Conservation (phyloP, 2,888 invertebrate species). For the Xiphydria camelus region DNA sequence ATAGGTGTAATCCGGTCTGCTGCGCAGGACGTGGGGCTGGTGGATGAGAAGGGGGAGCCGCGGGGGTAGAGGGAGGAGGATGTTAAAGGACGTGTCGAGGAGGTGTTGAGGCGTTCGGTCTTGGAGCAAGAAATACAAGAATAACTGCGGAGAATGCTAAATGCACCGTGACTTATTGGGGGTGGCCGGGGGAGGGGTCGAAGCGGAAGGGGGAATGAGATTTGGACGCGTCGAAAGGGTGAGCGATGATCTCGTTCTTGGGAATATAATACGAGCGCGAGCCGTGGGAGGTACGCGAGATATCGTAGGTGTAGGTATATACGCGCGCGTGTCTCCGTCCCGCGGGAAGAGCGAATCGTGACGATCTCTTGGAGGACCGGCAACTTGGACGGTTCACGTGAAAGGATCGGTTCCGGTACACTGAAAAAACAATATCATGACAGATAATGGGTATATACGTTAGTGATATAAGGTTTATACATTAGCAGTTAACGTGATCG, state of each 20-base stretch:
- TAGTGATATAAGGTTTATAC: no score
- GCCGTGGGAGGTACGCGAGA: constrained; percentile 4
- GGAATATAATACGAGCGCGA: constrained; percentile 25
- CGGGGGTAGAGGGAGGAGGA: constrained; percentile 1
- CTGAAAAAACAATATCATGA: no score
- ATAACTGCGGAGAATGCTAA: constrained; percentile 51
- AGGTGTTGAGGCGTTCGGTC: constrained; percentile 4
- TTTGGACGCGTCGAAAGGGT: constrained; percentile 33
- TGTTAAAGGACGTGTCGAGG: constrained; percentile 15
- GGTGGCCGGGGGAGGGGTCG: constrained; percentile 15
- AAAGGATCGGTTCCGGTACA: no score
- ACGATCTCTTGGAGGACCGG: no score
- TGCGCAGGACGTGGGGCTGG: no score
- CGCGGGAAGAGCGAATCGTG: no score
- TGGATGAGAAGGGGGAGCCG: constrained; percentile 8
- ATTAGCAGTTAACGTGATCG: no score
- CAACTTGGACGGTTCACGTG: no score
- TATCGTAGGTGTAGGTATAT: no score
- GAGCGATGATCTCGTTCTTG: constrained; percentile 39
- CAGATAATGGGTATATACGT: no score
- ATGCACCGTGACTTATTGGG: constrained; percentile 53
- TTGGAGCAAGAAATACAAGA: constrained; percentile 40
- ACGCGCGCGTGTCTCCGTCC: no score
- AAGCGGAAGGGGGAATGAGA: constrained; percentile 33
- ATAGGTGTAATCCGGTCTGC: no score